These are phyloP conservation scores for Danaus plexippus DNA, from an alignment of 1,140 invertebrate species.

Conservation along the genomic window DNA sequence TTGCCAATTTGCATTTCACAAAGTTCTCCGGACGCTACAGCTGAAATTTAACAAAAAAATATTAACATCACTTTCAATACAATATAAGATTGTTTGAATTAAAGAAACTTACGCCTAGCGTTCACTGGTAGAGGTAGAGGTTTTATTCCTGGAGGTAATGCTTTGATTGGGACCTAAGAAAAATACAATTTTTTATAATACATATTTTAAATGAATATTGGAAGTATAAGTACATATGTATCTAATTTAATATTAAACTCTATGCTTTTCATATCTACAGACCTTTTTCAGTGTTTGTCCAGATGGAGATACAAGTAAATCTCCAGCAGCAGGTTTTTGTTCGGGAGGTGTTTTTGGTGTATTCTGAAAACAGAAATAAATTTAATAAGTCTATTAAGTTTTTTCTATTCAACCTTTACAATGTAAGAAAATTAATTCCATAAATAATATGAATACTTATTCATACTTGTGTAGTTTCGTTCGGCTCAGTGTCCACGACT, in stretches of 20 bases:
- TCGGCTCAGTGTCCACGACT: background rate
- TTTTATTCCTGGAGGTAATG: slow-evolving; percentile 59
- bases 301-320: slow-evolving; percentile 46
- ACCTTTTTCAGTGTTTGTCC: slow-evolving; percentile 66
- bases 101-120: slow-evolving; percentile 42
- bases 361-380: slow-evolving; percentile 16
- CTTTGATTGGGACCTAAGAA: slow-evolving; percentile 46
- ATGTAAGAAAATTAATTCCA: background rate
- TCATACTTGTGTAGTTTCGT: background rate
- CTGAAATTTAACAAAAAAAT: slow-evolving; percentile 20
- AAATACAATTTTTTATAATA: background rate
- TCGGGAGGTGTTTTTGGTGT: slow-evolving; percentile 9
- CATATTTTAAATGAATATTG: too few species aligned
- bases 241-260: too few species aligned
- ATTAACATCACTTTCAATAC: background rate
- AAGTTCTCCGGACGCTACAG: slow-evolving; percentile 36
- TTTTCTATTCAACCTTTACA: too few species aligned
- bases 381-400: slow-evolving; percentile 2
- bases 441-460: background rate
- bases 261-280: slow-evolving; percentile 2
- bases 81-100: slow-evolving; percentile 1
- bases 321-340: slow-evolving; percentile 14
- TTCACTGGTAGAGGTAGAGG: slow-evolving; percentile 50
- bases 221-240: too few species aligned
- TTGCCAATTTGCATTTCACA: slow-evolving; percentile 74